Evolutionary conservation across 2,113 vertebrate species (phyloP), one percentile per base, ranked within the genome.

Genomic region (Amphilophus citrinellus): DNA sequence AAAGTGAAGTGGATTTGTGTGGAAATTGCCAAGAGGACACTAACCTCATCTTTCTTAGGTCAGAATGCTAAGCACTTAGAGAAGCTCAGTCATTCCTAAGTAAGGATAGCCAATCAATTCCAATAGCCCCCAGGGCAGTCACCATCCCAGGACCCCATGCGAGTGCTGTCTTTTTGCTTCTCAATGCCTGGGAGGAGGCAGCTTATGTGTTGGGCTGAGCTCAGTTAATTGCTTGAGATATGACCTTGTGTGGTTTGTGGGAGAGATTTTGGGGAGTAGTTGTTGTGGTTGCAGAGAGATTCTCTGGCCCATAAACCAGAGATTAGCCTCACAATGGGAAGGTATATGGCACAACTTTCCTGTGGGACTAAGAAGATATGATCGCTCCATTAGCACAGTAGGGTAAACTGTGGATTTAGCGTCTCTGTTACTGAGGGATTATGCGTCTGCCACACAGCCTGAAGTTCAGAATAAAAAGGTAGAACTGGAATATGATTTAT

Each of bases 21-120:
- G 87, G 50, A 93, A 92, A 93, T 85, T 89, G 92, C 92, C 90
- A 87, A 60, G 83, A 93, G 93, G 92, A 92, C 58, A 80, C 61
- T 85, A 90, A 84, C 93, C 88, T 92, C 88, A 91, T 94, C 89
- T 91, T 87, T 86, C 89, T 89, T 61, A 90, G 93, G 91, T 93
- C 93, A 93, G 86, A 92, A 89, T 89, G 77, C 84, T 91, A 84
- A 91, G 82, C 53, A 71, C 85, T 91, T 79, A 85, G 78, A 88
- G 85, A 89, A 84, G 79, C 88, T 80, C 10, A 57, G 71, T 61
- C 90, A 88, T 89, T 92, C 78, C 89, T 91, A 93, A 94, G 91
- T 93, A 94, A 94, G 92, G 93, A 92, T 89, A 92, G 84, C 91
- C 91, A 93, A 93, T 93, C 93, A 91, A 89, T 94, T 92, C 80